Conservation (phyloP, 2,888 invertebrate species). For the Hirudinaria manillensis region DNA sequence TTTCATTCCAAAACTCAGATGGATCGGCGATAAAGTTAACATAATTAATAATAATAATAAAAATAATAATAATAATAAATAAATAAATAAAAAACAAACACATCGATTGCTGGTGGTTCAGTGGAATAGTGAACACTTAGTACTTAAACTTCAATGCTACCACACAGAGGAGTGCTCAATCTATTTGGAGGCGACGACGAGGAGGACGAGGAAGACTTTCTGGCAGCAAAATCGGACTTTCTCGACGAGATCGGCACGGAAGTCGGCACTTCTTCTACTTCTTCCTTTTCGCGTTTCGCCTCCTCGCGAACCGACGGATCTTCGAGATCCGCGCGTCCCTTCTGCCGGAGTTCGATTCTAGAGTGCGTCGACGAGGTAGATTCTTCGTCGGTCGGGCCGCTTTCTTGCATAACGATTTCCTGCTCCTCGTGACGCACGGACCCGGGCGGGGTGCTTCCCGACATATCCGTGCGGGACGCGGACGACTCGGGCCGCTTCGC, state of each 20-base stretch:
- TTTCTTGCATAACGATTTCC: no score
- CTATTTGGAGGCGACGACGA: constrained; percentile 11
- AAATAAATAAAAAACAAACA: neutral
- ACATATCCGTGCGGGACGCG: no score
- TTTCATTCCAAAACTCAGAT: no score
- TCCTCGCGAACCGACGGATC: no score
- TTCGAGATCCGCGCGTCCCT: no score
- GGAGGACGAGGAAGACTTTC: neutral
- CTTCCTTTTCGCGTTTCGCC: neutral
- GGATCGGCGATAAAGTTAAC: neutral
- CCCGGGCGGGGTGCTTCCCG: no score
- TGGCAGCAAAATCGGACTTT: neutral
- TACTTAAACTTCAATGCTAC: constrained; percentile 8
- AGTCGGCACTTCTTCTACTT: neutral
- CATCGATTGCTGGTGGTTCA: neutral
- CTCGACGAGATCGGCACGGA: neutral
- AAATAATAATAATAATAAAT: neutral
- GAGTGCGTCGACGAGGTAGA: neutral
- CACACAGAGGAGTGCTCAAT: constrained; percentile 14
- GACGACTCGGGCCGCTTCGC: neutral
- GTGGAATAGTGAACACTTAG: no score
- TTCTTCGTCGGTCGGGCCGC: no score
- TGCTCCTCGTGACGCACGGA: no score
- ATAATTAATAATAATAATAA: neutral
- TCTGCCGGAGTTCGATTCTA: no score